Conservation (phyloP, 2,888 invertebrate species). For the Alloplasta piceator region DNA sequence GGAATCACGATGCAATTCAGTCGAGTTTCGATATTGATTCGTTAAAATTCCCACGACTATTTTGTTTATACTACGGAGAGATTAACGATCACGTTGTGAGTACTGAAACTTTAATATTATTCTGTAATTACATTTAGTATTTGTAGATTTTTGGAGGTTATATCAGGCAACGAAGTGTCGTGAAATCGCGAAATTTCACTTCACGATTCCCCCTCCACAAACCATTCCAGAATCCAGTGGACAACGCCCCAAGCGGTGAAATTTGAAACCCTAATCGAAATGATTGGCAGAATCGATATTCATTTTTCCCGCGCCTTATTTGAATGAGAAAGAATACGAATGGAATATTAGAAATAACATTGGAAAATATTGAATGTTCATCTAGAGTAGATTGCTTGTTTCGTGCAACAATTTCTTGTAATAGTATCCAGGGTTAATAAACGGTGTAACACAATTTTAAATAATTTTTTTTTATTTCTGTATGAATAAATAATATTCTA, state of each 20-base stretch:
- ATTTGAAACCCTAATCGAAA: too few species aligned
- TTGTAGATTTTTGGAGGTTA: slow-evolving; percentile 31
- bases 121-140: slow-evolving; percentile 11
- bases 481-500: too few species aligned
- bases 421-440: too few species aligned
- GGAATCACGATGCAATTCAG: not conserved
- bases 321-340: too few species aligned
- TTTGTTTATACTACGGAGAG: not conserved
- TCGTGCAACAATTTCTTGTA: too few species aligned
- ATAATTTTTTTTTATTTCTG: slow-evolving; percentile 24
- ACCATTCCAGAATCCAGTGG: too few species aligned
- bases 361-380: too few species aligned
- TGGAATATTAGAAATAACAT: too few species aligned
- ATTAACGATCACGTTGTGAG: not conserved
- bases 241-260: too few species aligned
- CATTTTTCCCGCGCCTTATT: too few species aligned
- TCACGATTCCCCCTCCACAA: not conserved
- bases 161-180: not conserved
- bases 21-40: slow-evolving; percentile 5
- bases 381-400: too few species aligned
- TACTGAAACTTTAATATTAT: not conserved
- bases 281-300: too few species aligned
- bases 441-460: not conserved
- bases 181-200: not conserved
- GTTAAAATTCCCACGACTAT: slow-evolving; percentile 6